Evolutionary conservation across 30 jellyfish, hydroid and myxozoan species (phyloP).

Genomic region (Haliclystus octoradiatus): DNA sequence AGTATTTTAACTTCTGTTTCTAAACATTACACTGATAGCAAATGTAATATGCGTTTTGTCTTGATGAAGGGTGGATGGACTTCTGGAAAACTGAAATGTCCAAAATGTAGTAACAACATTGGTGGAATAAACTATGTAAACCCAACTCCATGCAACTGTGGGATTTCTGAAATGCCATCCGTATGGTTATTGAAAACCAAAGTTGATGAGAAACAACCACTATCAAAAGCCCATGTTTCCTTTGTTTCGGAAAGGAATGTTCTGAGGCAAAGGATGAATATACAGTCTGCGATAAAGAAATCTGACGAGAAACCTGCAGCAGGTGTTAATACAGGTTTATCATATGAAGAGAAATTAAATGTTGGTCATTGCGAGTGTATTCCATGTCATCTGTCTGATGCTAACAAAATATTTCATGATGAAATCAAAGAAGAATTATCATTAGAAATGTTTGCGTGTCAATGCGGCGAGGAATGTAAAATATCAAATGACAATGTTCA

Average conservation of each 20-base stretch:
- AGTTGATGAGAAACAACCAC: conserved; percentile 30
- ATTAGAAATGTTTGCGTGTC: background rate
- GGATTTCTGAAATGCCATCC: conserved; percentile 59
- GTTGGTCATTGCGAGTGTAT: background rate
- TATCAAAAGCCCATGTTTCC: background rate
- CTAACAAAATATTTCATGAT: background rate
- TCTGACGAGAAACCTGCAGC: background rate
- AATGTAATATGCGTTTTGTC: no score
- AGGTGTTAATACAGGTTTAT: background rate
- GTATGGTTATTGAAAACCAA: conserved; percentile 81
- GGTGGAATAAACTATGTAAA: conserved; percentile 90
- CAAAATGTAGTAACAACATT: conserved; percentile 82
- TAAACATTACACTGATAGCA: no score
- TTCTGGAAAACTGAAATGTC: conserved; percentile 89
- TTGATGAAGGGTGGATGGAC: conserved; percentile 99
- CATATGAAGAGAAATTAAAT: no score
- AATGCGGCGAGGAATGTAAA: background rate
- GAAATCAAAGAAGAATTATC: background rate
- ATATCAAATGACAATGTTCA: background rate
- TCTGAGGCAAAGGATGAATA: background rate
- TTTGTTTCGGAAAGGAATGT: background rate
- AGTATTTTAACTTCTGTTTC: no score
- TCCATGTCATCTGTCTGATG: background rate
- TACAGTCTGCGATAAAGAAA: background rate
- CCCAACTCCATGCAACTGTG: conserved; percentile 68